Base-by-base conservation (phyloP, 2,113 vertebrate species). In the Girardinichthys multiradiatus region DNA sequence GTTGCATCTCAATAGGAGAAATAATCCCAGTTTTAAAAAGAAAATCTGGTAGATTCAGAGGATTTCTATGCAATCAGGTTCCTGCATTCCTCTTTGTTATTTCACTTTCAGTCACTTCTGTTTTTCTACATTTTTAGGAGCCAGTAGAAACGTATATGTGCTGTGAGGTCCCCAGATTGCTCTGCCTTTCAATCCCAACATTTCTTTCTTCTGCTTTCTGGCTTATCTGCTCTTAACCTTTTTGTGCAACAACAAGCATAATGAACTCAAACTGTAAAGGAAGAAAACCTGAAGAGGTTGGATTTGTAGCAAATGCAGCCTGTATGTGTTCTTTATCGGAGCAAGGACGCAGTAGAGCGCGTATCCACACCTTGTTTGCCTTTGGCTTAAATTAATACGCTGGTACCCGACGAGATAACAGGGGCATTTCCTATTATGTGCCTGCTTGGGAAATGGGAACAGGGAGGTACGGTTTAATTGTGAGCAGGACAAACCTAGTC, bases 381-480 rank as follows among this genome's bases (percentile, higher is more conserved):
- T 69, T 65, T 14, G 66, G 77, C 77, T 88, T 83, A 74, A 80
- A 90, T 91, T 88, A 87, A 90, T 87, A 91, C 10, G 27, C 78
- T 15, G 37, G 63, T 77, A 83, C 72, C 78, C 51, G 37, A 64
- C 21, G 62, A 89, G 90, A 92, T 91, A 92, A 91, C 81, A 28
- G 37, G 85, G 82, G 72, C 66, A 84, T 88, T 90, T 92, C 90
- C 90, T 91, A 85, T 86, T 85, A 79, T 85, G 77, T 81, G 74
- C 76, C 77, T 72, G 80, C 78, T 70, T 82, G 80, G 81, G 89
- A 78, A 86, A 90, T 81, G 74, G 83, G 87, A 90, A 89, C 51
- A 90, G 85, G 88, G 88, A 88, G 90, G 87, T 83, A 58, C 70
- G 17, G 70, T 79, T 82, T 79, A 85, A 80, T 82, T 84, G 81